These are phyloP conservation scores for Tubulanus polymorphus DNA, from an alignment of 2,888 invertebrate genomes.

Conservation along the genomic window DNA sequence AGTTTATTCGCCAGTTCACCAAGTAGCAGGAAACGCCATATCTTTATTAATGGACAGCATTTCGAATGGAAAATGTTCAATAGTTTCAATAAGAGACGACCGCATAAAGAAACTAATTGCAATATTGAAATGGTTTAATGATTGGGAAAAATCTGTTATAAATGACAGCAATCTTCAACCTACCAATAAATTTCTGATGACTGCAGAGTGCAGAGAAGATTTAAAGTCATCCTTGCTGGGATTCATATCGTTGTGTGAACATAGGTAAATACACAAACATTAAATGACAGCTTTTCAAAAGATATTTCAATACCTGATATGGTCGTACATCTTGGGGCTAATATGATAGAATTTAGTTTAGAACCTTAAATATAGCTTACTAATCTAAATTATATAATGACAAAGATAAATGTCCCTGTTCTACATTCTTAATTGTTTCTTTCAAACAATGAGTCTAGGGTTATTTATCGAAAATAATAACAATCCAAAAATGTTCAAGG, in stretches of 20 bases:
- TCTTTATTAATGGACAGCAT: not conserved
- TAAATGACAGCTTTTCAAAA: too few species aligned
- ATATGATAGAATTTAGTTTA: too few species aligned
- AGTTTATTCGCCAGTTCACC: not conserved
- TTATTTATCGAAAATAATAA: too few species aligned
- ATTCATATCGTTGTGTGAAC: not conserved
- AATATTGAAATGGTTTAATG: not conserved
- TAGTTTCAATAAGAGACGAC: not conserved
- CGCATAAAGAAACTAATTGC: not conserved
- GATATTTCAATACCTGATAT: too few species aligned
- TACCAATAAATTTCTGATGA: not conserved
- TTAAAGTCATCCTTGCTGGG: not conserved
- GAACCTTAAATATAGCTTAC: too few species aligned
- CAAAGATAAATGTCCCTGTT: too few species aligned
- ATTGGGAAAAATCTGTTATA: not conserved
- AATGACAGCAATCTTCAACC: not conserved
- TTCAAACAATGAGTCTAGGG: too few species aligned
- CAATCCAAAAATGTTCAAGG: too few species aligned
- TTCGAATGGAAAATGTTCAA: not conserved
- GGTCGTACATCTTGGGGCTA: too few species aligned
- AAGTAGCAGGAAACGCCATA: not conserved
- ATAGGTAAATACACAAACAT: not conserved
- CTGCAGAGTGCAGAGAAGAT: not conserved
- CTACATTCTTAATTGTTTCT: too few species aligned
- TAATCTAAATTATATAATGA: too few species aligned